Percentiles rank a stretch among this genome's conserved stretches.
phyloP scores from a whole-genome alignment of 1,140 invertebrate genomes.

The Drosophila equinoxialis region DNA sequence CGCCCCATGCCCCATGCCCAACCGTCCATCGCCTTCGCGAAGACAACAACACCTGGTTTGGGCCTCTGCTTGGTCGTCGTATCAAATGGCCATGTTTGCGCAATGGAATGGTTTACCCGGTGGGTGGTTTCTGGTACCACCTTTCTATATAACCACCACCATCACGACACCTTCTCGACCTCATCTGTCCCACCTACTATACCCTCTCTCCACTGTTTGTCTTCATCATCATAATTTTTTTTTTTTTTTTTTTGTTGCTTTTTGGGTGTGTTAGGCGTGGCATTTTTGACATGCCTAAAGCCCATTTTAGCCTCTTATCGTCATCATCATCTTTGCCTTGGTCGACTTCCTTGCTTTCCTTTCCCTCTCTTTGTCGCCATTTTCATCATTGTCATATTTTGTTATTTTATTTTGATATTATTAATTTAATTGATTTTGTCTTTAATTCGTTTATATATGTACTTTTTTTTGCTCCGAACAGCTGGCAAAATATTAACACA shows the following conservation, averaged over 20 bases:
- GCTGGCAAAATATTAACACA: constrained; percentile 60
- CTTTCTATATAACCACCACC: constrained; percentile 21
- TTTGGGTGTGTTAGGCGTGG: constrained; percentile 36
- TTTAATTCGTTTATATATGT: constrained; percentile 60
- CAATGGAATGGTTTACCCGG: constrained; percentile 58
- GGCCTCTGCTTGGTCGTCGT: constrained; percentile 43
- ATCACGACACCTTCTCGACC: background rate
- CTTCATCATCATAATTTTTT: constrained; percentile 8
- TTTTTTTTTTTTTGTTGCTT: constrained; percentile 17
- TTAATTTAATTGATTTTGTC: constrained; percentile 75
- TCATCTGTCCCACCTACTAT: background rate
- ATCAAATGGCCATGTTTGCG: constrained; percentile 76
- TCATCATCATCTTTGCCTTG: background rate
- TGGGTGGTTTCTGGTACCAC: constrained; percentile 25
- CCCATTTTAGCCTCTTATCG: constrained; percentile 25
- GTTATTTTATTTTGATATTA: constrained; percentile 61
- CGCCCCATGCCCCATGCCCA: background rate
- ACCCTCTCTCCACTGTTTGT: constrained; percentile 12
- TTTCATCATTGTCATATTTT: constrained; percentile 33
- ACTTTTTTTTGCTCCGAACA: constrained; percentile 31
- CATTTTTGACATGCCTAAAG: constrained; percentile 36
- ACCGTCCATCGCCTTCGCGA: background rate
- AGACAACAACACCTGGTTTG: constrained; percentile 23
- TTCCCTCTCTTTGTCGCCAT: constrained; percentile 19
- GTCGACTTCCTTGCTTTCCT: background rate